Evolutionary conservation across 2,113 vertebrate genomes (phyloP).

Genomic region (Trichechus manatus): DNA sequence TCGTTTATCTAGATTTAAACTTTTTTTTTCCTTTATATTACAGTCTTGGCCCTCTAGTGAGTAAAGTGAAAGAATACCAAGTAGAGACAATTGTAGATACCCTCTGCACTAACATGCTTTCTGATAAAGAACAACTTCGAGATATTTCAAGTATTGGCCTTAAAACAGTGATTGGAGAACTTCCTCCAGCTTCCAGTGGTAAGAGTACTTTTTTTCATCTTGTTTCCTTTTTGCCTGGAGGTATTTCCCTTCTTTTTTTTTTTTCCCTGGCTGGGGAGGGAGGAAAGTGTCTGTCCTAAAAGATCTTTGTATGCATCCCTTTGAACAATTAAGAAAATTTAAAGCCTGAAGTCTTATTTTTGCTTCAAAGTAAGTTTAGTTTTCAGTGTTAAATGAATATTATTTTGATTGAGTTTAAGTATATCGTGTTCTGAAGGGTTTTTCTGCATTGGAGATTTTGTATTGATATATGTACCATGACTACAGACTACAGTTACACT

Average conservation of each 20-base stretch:
- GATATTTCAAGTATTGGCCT: constrained; percentile 99
- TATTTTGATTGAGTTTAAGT: constrained; percentile 41
- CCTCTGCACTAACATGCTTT: constrained; percentile 99
- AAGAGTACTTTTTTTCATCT: constrained; percentile 53
- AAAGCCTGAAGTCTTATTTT: not conserved
- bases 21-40: constrained; percentile 66
- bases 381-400: not conserved
- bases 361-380: constrained; percentile 13
- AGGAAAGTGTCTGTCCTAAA: not conserved
- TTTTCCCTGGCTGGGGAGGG: not conserved
- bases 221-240: not conserved
- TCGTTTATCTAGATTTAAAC: constrained; percentile 46
- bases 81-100: constrained; percentile 99
- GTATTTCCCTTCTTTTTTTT: not conserved
- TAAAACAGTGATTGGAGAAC: constrained; percentile 99
- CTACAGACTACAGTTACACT: not conserved
- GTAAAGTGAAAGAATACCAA: constrained; percentile 99
- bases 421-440: not conserved
- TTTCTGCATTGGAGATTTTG: constrained; percentile 44
- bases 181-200: constrained; percentile 99
- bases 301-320: not conserved
- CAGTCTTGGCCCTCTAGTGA: constrained; percentile 98
- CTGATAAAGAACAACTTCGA: constrained; percentile 98
- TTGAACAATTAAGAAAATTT: not conserved
- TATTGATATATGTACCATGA: not conserved